These are phyloP conservation scores for Allacma fusca DNA, from an alignment of 2,888 invertebrate species.

Conservation along the genomic window DNA sequence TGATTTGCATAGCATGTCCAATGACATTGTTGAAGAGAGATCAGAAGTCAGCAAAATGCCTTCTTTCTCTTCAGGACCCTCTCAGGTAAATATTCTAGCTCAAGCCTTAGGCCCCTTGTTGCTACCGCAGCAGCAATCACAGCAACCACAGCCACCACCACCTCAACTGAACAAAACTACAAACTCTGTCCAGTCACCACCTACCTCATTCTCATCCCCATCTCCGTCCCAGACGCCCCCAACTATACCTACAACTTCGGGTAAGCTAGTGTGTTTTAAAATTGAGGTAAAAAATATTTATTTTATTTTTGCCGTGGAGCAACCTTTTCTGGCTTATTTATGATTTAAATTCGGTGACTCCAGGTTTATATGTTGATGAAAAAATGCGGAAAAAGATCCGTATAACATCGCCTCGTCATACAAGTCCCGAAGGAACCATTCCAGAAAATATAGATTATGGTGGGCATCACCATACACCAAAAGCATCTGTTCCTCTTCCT, in stretches of 20 bases:
- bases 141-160: conserved; percentile 50
- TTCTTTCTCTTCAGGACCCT: conserved; percentile 51
- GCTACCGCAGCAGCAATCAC: conserved; percentile 58
- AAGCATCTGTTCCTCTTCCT: conserved; percentile 59
- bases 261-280: conserved; percentile 36
- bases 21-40: conserved; percentile 59
- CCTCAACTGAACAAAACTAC: conserved; percentile 58
- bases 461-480: conserved; percentile 57
- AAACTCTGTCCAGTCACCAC: conserved; percentile 64
- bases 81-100: conserved; percentile 60
- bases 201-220: conserved; percentile 66
- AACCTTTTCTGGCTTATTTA: background rate
- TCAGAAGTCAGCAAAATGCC: conserved; percentile 53
- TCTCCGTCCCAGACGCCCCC: conserved; percentile 63
- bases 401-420: conserved; percentile 59
- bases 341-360: background rate
- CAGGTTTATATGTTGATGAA: conserved; percentile 59
- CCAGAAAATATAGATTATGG: conserved; percentile 61
- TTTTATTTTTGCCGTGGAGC: background rate
- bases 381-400: conserved; percentile 60
- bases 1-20: conserved; percentile 62
- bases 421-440: conserved; percentile 59
- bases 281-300: no score
- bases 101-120: conserved; percentile 61
- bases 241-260: conserved; percentile 55